Conservation (phyloP, 2,888 invertebrate species). For the Beris chalybata region DNA sequence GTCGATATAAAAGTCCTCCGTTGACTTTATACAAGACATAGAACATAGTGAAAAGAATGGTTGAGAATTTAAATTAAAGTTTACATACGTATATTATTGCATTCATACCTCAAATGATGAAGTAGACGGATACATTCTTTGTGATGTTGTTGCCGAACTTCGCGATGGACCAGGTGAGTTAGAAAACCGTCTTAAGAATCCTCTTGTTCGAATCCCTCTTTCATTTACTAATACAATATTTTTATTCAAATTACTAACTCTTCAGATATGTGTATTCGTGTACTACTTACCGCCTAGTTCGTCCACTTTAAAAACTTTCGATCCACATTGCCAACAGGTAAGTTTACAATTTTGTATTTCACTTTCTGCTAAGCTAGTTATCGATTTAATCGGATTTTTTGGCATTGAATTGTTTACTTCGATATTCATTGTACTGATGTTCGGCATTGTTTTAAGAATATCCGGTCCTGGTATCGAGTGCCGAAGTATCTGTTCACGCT, state of each 20-base stretch:
- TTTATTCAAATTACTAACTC: not conserved
- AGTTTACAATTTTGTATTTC: constrained; percentile 27
- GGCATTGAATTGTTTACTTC: not conserved
- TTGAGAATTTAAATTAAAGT: not conserved
- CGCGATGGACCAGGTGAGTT: constrained; percentile 6
- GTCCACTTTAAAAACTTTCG: constrained; percentile 33
- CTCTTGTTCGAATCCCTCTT: constrained; percentile 12
- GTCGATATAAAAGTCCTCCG: constrained; percentile 62
- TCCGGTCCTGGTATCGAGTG: constrained; percentile 40
- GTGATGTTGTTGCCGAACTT: not conserved
- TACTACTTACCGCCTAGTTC: constrained; percentile 28
- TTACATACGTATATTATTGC: not conserved
- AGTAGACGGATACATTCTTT: constrained; percentile 8
- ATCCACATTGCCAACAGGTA: constrained; percentile 36
- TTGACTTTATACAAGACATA: no score
- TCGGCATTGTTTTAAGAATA: constrained; percentile 20
- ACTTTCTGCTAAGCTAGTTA: constrained; percentile 23
- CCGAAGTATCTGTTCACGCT: constrained; percentile 25
- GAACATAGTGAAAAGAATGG: constrained; percentile 38
- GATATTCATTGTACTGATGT: constrained; percentile 19
- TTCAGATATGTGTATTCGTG: not conserved
- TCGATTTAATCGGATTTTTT: constrained; percentile 8
- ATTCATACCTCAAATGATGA: constrained; percentile 18
- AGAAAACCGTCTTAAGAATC: constrained; percentile 20
- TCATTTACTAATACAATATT: constrained; percentile 23